A percentile compares a stretch with the other conserved stretches of the same genome.
Evolutionary conservation across 2,113 vertebrate species (phyloP).

Genomic region (Cairina moschata): DNA sequence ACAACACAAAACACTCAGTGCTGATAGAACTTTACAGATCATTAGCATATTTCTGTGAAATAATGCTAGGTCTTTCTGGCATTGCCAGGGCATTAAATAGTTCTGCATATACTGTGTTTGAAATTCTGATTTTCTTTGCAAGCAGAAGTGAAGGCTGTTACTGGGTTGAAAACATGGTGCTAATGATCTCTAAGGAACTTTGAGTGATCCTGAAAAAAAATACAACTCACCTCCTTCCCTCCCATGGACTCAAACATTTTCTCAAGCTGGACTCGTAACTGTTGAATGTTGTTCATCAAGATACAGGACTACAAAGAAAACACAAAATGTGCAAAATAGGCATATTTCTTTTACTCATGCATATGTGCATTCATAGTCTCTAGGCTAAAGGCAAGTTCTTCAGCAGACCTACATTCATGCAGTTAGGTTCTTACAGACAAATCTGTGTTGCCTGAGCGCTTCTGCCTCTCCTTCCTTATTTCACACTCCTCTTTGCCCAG

Average conservation of each 20-base stretch:
- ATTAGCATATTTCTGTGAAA: conserved; percentile 53
- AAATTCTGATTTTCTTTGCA: not conserved
- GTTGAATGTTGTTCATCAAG: conserved; percentile 97
- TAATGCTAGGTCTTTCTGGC: not conserved
- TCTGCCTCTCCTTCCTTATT: not conserved
- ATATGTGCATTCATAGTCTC: not conserved
- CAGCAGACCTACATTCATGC: not conserved
- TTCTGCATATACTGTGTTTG: not conserved
- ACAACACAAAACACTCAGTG: conserved; percentile 34
- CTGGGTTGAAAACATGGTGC: not conserved
- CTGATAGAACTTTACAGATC: conserved; percentile 52
- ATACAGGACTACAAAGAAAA: conserved; percentile 88
- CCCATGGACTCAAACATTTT: conserved; percentile 99
- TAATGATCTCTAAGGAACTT: conserved; percentile 69
- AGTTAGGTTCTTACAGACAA: not conserved
- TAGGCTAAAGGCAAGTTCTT: not conserved
- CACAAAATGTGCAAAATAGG: not conserved
- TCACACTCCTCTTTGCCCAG: not conserved
- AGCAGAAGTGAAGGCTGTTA: not conserved
- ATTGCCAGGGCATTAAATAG: not conserved
- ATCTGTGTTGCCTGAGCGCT: not conserved
- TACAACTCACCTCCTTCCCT: conserved; percentile 91
- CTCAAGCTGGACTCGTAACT: conserved; percentile 94
- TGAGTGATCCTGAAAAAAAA: not conserved
- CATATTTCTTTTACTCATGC: not conserved